A percentile compares a stretch with the other conserved stretches of the same genome.
phyloP scores from a whole-genome alignment of 1,140 invertebrate genomes.

The Drosophila persimilis region DNA sequence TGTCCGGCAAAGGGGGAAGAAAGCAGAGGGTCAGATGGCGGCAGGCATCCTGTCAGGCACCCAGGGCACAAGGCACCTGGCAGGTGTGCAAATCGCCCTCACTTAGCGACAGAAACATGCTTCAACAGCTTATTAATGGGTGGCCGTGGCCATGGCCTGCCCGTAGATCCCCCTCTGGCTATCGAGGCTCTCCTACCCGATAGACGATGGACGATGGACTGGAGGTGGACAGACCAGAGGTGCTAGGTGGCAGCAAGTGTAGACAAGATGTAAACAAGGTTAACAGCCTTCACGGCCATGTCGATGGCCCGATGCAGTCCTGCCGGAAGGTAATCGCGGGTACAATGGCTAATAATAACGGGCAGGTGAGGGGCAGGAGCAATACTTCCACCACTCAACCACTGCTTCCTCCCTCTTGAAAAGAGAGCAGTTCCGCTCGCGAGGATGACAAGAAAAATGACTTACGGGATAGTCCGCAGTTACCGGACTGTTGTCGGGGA shows the following conservation, averaged over 20 bases:
- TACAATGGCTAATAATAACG: constrained; percentile 52
- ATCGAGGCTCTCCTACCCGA: no score
- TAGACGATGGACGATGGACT: constrained; percentile 2
- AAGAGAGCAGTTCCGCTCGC: neutral
- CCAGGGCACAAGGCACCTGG: neutral
- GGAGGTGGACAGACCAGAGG: constrained; percentile 5
- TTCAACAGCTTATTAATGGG: constrained; percentile 62
- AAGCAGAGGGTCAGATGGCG: neutral
- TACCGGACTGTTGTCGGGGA: constrained; percentile 8
- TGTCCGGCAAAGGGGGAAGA: neutral
- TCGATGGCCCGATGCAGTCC: constrained; percentile 3
- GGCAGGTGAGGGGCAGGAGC: neutral
- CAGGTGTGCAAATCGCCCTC: constrained; percentile 51
- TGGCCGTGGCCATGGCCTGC: neutral
- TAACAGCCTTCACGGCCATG: constrained; percentile 38
- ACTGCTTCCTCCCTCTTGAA: neutral
- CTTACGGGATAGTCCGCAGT: constrained; percentile 30
- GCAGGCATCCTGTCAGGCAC: neutral
- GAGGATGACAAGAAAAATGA: constrained; percentile 65
- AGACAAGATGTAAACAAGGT: constrained; percentile 74
- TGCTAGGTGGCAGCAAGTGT: constrained; percentile 41
- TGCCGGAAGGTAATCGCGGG: constrained; percentile 31
- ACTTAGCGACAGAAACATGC: constrained; percentile 55
- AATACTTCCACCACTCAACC: no score
- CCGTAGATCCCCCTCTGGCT: no score